Conservation (phyloP, 2,888 invertebrate genomes). For the Diaphora mendica region DNA sequence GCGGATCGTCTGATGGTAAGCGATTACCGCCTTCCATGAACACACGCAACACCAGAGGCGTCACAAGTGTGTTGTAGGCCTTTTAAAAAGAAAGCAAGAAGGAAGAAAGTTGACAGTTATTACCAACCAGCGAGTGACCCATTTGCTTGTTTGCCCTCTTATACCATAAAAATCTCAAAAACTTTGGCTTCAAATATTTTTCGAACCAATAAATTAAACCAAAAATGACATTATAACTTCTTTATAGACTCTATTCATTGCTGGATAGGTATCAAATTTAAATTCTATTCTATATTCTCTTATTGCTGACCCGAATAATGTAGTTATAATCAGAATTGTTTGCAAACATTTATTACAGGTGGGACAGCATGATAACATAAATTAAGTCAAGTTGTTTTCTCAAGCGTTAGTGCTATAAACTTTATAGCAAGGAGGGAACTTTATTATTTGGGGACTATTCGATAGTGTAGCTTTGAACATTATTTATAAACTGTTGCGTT, state of each 20-base stretch:
- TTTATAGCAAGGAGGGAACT: background rate
- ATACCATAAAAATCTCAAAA: no score
- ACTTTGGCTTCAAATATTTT: no score
- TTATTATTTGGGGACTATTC: background rate
- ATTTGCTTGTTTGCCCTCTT: no score
- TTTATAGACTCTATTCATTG: background rate
- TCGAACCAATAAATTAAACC: no score
- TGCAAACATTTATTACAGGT: background rate
- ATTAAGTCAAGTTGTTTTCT: background rate
- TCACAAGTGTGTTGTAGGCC: no score
- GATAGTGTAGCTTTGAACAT: background rate
- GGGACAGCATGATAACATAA: background rate
- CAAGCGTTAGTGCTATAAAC: background rate
- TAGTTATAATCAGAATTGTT: background rate
- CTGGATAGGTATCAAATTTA: background rate
- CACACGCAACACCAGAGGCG: no score
- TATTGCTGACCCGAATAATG: background rate
- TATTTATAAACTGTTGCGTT: background rate
- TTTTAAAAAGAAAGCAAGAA: no score
- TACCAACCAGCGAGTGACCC: no score
- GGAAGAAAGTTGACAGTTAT: no score
- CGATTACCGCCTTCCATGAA: no score
- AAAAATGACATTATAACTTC: no score
- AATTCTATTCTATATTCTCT: background rate
- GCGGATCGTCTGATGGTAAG: no score